Percentiles rank a stretch among this genome's conserved stretches.
phyloP scores from a whole-genome alignment of 2,888 invertebrate genomes.

The Melinopterus prodromus region DNA sequence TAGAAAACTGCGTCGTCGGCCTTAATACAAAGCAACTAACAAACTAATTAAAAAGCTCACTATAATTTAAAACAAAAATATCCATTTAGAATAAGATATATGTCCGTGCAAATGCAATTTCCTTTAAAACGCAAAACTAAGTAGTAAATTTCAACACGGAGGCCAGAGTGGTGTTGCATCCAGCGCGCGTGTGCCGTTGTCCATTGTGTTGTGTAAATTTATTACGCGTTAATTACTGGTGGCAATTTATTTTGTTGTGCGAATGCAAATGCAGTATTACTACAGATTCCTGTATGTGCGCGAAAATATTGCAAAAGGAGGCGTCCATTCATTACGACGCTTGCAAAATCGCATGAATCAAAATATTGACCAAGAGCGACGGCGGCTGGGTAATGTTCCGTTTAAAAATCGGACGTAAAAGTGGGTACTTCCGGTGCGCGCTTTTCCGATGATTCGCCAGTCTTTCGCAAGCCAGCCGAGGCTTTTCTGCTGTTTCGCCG shows the following conservation, averaged over 20 bases:
- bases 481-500: background rate
- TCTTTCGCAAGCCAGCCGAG: background rate
- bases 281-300: conserved; percentile 27
- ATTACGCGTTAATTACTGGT: conserved; percentile 35
- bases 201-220: conserved; percentile 32
- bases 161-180: background rate
- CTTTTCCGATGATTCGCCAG: background rate
- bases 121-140: background rate
- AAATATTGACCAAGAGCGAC: background rate
- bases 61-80: background rate
- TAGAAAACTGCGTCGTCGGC: background rate
- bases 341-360: conserved; percentile 4
- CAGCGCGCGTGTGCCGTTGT: background rate
- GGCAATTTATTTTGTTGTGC: conserved; percentile 34
- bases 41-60: background rate
- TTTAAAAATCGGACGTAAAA: conserved; percentile 4
- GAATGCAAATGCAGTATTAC: conserved; percentile 30
- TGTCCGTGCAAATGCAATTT: background rate
- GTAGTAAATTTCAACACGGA: background rate
- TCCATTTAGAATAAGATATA: background rate
- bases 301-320: conserved; percentile 16
- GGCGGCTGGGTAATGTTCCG: background rate
- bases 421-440: background rate
- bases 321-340: conserved; percentile 6
- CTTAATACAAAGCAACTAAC: background rate